Evolutionary conservation across 2,888 invertebrate species (phyloP).

Genomic region (Muscina levida): DNA sequence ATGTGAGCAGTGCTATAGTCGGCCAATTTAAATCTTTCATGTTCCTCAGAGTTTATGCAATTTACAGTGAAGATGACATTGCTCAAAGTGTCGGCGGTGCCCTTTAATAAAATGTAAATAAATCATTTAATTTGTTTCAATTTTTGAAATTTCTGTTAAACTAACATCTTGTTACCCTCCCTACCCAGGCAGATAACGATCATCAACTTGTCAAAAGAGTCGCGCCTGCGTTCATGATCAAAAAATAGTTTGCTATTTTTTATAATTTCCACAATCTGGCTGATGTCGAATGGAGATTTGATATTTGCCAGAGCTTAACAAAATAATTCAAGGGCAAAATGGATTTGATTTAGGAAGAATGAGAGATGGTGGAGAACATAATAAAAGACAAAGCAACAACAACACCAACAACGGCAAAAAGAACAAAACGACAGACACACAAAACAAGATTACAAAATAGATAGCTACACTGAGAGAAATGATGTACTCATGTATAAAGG

Average conservation of each 20-base stretch:
- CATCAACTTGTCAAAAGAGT: slow-evolving; percentile 16
- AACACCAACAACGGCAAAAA: no score
- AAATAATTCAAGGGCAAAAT: slow-evolving; percentile 44
- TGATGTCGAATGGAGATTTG: slow-evolving; percentile 32
- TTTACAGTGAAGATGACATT: slow-evolving; percentile 23
- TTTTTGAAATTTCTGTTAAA: slow-evolving; percentile 52
- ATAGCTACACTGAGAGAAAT: slow-evolving; percentile 17
- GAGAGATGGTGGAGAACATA: neutral
- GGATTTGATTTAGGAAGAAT: slow-evolving; percentile 12
- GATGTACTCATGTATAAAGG: no score
- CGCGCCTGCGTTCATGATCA: slow-evolving; percentile 51
- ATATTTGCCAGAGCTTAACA: slow-evolving; percentile 27
- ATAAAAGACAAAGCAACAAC: no score
- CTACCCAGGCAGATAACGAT: no score
- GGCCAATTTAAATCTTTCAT: slow-evolving; percentile 8
- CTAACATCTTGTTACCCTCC: no score
- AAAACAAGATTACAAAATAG: neutral
- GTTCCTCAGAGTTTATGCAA: slow-evolving; percentile 16
- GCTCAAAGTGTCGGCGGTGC: neutral
- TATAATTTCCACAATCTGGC: neutral
- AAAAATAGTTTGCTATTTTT: neutral
- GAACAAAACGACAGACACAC: neutral
- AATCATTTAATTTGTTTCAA: slow-evolving; percentile 55
- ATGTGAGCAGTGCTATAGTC: slow-evolving; percentile 29
- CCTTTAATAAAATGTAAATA: slow-evolving; percentile 14